Base-by-base conservation (phyloP, 2,797 vertebrate species). In the Odontamblyopus rebecca region DNA sequence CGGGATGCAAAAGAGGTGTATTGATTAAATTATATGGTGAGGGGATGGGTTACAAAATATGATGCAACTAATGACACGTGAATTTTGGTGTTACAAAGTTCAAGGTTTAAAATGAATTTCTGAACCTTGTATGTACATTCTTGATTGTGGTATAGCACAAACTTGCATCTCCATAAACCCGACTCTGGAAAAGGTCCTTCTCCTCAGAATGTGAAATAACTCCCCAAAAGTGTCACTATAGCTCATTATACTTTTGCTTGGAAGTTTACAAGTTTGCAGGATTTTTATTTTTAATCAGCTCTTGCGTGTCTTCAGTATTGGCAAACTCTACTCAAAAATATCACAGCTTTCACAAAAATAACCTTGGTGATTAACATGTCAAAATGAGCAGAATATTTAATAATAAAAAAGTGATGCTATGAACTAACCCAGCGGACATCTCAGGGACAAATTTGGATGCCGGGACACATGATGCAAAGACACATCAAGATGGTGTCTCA, bases 1-100 rank as follows among this genome's bases (percentile, higher is more conserved):
- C 44, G 71, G 71, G 70, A 61, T 71, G 68, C 53, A 56, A 27
- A 65, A 38, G 19, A 81, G 72, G 71, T 68, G 53, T 61, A 77
- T 54, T 71, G 67, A 78, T 74, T 73, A 6, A 53, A 61, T 13
- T 64, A 4, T 2, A 61, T 9, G 29, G 59, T 61, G n/a, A 30
- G 13, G 13, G 56, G 27, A 27, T 16, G 27, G 57, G 0, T 59
- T 16, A 29, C 5, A 16, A 29, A 59, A 23, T 11, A 56, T 56
- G 2, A 26, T 23, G n/a, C 5, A 56, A 56, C 53, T n/a, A 35
- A 23, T 23, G 23, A 23, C 32, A 35, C 32, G 6, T 30, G 32
- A 35, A 35, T 35, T 35, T 35, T 35, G 32, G 32, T 35, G 32
- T 35, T 7, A 35, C 35, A 35, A 35, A 35, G 50, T 53, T 19